Evolutionary conservation across 2,888 invertebrate species (phyloP), one percentile per base, ranked within the genome.

Genomic region (Dexiosoma caninum): DNA sequence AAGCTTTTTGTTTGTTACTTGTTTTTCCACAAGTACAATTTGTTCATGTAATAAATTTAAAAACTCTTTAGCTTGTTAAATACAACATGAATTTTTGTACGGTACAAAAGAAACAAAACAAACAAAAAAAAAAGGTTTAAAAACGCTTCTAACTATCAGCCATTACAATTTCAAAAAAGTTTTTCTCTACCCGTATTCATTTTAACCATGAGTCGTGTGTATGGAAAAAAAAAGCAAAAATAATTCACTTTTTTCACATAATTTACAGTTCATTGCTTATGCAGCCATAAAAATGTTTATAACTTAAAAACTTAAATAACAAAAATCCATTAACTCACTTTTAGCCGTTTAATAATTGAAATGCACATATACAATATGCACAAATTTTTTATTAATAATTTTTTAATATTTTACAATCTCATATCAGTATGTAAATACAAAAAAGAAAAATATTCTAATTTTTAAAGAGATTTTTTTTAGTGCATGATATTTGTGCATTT

Each of bases 271-370:
- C 55, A 69, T 44, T 69, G 32, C 16, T 69, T 35, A 23, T 44
- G 55, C 35, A 35, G 69, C 69, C 69, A 69, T 55, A 69, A 69
- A 55, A 69, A 44, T 42, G n/a, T 42, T 55, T 21, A 69, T 27
- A 32, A 23, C 16, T 49, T 49, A 49, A 30, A 10, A 59, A 49
- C 27, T 46, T 19, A 57, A 57, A 57, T 46, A 70, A 37, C 16
- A 70, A 70, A 70, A 70, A 57, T 59, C 46, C 70, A 70, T 70
- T 70, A 70, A 35, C 57, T 46, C 37, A 44, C 35, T 46, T 27
- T 57, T 6, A 37, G 46, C 55, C 32, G 19, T 69, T 57, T 44
- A 69, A 44, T 44, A 12, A n/a, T 32, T 21, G 12, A 27, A 2
- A n/a, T 21, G 21, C 16, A 10, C 3, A 5, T 57, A n/a, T n/a